phyloP scores from a whole-genome alignment of 1,140 invertebrate species.

The Riptortus pedestris region DNA sequence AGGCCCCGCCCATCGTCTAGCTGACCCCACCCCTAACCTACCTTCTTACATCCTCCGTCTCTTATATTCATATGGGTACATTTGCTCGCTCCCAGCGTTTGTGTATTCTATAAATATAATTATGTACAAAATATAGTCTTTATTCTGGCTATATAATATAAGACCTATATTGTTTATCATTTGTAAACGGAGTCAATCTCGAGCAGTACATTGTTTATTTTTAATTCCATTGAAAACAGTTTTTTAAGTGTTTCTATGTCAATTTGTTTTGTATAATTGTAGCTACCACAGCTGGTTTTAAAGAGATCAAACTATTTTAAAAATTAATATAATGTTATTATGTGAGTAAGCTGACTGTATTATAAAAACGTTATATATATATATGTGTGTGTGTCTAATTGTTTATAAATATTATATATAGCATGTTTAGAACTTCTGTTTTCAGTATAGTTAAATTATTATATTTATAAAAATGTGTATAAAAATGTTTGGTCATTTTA shows the following conservation, averaged over 20 bases:
- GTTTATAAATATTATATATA: constrained; percentile 24
- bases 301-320: constrained; percentile 22
- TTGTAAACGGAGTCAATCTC: too few species aligned
- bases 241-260: constrained; percentile 24
- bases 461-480: neutral
- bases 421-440: constrained; percentile 21
- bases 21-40: too few species aligned
- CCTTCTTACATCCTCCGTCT: too few species aligned
- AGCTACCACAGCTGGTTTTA: constrained; percentile 23
- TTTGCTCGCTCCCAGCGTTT: too few species aligned
- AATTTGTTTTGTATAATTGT: constrained; percentile 24
- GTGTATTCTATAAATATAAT: too few species aligned
- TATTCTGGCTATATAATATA: too few species aligned
- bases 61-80: too few species aligned
- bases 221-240: constrained; percentile 27
- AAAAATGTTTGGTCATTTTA: constrained; percentile 21
- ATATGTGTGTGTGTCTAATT: too few species aligned
- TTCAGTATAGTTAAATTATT: constrained; percentile 13
- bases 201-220: constrained; percentile 26
- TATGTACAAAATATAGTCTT: too few species aligned
- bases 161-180: too few species aligned
- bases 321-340: constrained; percentile 6
- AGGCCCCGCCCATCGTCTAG: too few species aligned
- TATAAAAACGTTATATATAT: constrained; percentile 15
- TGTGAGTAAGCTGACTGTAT: constrained; percentile 6